Evolutionary conservation across 1,140 invertebrate species (phyloP).

Genomic region (Coelopa frigida): DNA sequence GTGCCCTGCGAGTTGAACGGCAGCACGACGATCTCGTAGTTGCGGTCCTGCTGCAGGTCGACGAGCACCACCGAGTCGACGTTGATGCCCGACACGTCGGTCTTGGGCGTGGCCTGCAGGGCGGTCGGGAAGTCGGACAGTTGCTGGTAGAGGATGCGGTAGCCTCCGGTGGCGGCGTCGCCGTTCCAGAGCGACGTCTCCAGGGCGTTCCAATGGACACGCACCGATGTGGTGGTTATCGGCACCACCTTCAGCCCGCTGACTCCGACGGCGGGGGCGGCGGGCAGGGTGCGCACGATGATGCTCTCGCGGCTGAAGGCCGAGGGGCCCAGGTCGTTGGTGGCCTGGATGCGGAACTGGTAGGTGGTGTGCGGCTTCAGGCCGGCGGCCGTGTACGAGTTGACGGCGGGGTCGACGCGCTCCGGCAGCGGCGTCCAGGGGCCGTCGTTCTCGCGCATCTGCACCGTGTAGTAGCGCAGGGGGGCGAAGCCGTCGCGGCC

Average conservation of each 20-base stretch:
- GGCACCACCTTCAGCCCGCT: constrained; percentile 78
- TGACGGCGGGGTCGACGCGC: constrained; percentile 73
- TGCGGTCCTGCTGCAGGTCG: constrained; percentile 74
- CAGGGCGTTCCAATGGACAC: constrained; percentile 74
- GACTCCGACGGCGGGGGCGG: constrained; percentile 81
- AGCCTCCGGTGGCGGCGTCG: constrained; percentile 77
- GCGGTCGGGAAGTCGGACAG: constrained; percentile 79
- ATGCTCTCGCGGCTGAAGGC: constrained; percentile 84
- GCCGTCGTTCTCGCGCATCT: constrained; percentile 75
- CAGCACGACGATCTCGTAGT: constrained; percentile 83
- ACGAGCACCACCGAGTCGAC: constrained; percentile 59
- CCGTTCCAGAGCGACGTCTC: constrained; percentile 79
- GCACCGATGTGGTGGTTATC: constrained; percentile 85
- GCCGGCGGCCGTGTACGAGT: constrained; percentile 72
- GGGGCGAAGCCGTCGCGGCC: constrained; percentile 89
- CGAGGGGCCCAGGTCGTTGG: constrained; percentile 92
- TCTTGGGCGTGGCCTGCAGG: constrained; percentile 69
- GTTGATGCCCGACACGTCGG: constrained; percentile 72
- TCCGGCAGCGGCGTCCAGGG: constrained; percentile 76
- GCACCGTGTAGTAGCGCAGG: constrained; percentile 85
- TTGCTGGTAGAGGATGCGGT: constrained; percentile 80
- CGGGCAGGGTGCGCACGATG: constrained; percentile 79
- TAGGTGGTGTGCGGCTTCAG: constrained; percentile 88
- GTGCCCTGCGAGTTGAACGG: constrained; percentile 85
- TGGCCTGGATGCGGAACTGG: constrained; percentile 89